Evolutionary conservation across 2,888 invertebrate genomes (phyloP).

Genomic region (Byasa hedistus): DNA sequence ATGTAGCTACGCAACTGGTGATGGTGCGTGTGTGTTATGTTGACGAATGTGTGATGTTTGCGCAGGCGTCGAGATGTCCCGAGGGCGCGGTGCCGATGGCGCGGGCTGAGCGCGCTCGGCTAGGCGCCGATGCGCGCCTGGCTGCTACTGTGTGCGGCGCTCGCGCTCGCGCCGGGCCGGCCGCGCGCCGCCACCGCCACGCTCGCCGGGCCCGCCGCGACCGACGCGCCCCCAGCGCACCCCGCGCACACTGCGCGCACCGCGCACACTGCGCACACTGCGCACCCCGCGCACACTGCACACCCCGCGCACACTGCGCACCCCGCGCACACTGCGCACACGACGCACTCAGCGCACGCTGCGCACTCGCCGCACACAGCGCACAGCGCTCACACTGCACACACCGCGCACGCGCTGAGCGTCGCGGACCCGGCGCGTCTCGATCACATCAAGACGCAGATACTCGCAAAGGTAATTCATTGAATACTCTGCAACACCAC

Average conservation of each 20-base stretch:
- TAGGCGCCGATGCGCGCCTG: conserved; percentile 76
- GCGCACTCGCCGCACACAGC: not conserved
- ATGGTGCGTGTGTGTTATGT: too few relatives aligned
- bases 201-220: conserved; percentile 31
- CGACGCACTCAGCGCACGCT: not conserved
- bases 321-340: conserved; percentile 9
- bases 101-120: conserved; percentile 70
- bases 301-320: conserved; percentile 12
- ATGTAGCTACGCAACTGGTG: too few relatives aligned
- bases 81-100: conserved; percentile 71
- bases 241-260: conserved; percentile 28
- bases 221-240: conserved; percentile 30
- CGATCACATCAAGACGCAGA: conserved; percentile 42
- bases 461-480: conserved; percentile 39
- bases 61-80: conserved; percentile 71
- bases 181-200: conserved; percentile 61
- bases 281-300: conserved; percentile 10
- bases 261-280: conserved; percentile 1
- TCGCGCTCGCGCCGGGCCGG: conserved; percentile 61
- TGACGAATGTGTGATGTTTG: too few relatives aligned
- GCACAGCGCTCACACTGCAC: too few relatives aligned
- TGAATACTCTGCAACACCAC: too few relatives aligned
- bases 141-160: conserved; percentile 75
- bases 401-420: not conserved
- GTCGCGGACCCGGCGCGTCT: conserved; percentile 42